phyloP scores from a whole-genome alignment of 1,140 invertebrate species.

The Hetaerina americana region DNA sequence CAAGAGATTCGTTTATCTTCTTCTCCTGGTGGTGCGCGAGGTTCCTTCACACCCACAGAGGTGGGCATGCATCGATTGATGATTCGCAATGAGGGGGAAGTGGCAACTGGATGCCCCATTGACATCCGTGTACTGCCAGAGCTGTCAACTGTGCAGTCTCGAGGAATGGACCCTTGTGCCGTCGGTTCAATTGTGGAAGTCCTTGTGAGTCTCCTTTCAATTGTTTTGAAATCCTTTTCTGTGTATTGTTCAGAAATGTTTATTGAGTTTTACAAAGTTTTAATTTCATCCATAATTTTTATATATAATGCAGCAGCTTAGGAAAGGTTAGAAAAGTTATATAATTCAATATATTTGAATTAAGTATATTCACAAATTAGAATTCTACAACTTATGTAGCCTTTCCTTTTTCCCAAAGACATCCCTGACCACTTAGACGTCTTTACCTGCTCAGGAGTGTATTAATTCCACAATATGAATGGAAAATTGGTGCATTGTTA shows the following conservation, averaged over 20 bases:
- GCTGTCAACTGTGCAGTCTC: conserved; percentile 67
- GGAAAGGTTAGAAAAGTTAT: background rate
- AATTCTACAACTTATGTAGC: too few species aligned
- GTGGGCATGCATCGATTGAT: conserved; percentile 80
- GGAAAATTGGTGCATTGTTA: too few species aligned
- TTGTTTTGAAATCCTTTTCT: background rate
- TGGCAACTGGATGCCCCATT: conserved; percentile 52
- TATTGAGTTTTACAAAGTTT: too few species aligned
- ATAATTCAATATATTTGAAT: conserved; percentile 2
- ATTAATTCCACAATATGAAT: too few species aligned
- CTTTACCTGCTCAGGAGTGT: too few species aligned
- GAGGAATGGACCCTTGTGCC: conserved; percentile 88
- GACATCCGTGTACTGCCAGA: conserved; percentile 79
- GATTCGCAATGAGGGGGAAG: conserved; percentile 48
- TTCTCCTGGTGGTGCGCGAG: conserved; percentile 52
- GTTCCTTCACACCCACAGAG: conserved; percentile 75
- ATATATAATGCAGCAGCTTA: too few species aligned
- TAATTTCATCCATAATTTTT: too few species aligned
- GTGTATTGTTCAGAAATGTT: too few species aligned
- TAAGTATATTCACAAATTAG: too few species aligned
- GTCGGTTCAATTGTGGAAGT: conserved; percentile 90
- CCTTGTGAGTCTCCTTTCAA: conserved; percentile 65
- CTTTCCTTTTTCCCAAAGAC: too few species aligned
- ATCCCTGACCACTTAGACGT: too few species aligned
- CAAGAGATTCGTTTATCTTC: conserved; percentile 48